phyloP scores from a whole-genome alignment of 2,113 vertebrate species.

The Oncorhynchus clarkii region DNA sequence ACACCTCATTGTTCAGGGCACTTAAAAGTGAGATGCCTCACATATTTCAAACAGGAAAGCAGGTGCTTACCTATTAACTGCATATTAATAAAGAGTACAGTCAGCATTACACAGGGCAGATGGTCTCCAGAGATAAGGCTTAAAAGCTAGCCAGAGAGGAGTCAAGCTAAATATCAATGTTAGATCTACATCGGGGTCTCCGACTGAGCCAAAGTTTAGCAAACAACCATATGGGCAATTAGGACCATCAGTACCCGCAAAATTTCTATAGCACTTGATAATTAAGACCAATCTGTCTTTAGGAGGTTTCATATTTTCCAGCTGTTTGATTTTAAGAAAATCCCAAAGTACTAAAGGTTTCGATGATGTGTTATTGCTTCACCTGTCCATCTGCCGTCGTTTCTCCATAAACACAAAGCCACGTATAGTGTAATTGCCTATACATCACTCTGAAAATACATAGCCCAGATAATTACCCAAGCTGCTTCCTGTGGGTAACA shows the following conservation, averaged over 20 bases:
- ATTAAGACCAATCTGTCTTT: slow-evolving; percentile 65
- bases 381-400: slow-evolving; percentile 20
- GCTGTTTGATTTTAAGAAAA: slow-evolving; percentile 20
- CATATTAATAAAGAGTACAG: not conserved
- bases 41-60: slow-evolving; percentile 4
- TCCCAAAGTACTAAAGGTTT: slow-evolving; percentile 4
- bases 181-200: not conserved
- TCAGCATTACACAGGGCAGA: not conserved
- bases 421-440: slow-evolving; percentile 27
- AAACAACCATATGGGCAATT: slow-evolving; percentile 74
- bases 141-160: not conserved
- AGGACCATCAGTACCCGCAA: slow-evolving; percentile 68
- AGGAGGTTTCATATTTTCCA: slow-evolving; percentile 33
- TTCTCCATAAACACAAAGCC: slow-evolving; percentile 39
- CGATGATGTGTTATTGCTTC: slow-evolving; percentile 20
- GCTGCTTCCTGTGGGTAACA: slow-evolving; percentile 51
- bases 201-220: slow-evolving; percentile 34
- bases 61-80: slow-evolving; percentile 11
- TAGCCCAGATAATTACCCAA: slow-evolving; percentile 50
- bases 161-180: not conserved
- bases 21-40: not conserved
- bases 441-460: slow-evolving; percentile 31
- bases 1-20: slow-evolving; percentile 22
- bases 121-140: not conserved
- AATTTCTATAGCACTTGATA: slow-evolving; percentile 61